Conservation (phyloP, 1,140 invertebrate species). For the Dryas iulia region DNA sequence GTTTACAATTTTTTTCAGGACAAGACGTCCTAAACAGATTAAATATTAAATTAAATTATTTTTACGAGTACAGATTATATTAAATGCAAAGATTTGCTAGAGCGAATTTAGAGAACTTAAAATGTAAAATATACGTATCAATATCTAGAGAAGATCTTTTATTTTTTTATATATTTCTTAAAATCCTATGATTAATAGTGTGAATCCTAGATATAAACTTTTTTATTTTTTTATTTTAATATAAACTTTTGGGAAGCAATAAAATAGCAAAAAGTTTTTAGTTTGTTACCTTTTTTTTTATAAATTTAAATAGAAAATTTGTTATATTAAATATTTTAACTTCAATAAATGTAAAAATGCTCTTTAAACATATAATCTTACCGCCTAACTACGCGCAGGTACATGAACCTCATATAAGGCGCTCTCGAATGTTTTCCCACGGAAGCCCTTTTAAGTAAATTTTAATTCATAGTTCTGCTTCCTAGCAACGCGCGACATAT, state of each 20-base stretch:
- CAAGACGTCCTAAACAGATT: neutral
- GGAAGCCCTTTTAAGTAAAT: neutral
- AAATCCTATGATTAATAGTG: too few relatives aligned
- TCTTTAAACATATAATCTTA: neutral
- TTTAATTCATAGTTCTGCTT: neutral
- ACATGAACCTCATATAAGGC: neutral
- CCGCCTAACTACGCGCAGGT: neutral
- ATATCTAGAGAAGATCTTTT: too few relatives aligned
- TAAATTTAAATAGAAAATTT: too few relatives aligned
- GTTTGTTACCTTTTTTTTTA: too few relatives aligned
- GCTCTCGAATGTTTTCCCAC: neutral
- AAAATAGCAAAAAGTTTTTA: too few relatives aligned
- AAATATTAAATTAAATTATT: neutral
- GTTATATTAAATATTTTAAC: too few relatives aligned
- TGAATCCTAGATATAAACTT: too few relatives aligned
- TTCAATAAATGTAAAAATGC: too few relatives aligned
- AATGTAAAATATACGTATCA: too few relatives aligned
- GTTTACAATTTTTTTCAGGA: neutral
- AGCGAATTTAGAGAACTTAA: neutral
- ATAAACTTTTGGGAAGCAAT: too few relatives aligned
- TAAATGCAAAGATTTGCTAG: neutral
- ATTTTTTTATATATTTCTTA: too few relatives aligned
- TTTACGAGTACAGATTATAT: neutral
- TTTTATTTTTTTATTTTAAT: too few relatives aligned
- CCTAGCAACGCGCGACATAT: neutral